A percentile compares a stretch with the other conserved stretches of the same genome.
Conservation (phyloP, 2,797 vertebrate genomes). For the Euthynnus affinis region DNA sequence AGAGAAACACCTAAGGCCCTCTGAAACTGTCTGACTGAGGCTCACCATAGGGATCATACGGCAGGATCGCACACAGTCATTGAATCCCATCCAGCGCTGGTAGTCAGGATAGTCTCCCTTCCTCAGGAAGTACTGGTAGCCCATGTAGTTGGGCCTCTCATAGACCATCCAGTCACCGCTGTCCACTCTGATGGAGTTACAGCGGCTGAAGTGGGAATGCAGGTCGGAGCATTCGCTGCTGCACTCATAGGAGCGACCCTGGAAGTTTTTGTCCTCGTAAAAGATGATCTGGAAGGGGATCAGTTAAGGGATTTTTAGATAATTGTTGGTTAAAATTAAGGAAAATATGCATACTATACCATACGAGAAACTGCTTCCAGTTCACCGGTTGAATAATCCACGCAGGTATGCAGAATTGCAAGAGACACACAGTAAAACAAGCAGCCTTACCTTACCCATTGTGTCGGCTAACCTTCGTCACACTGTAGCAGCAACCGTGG, state of each 20-base stretch:
- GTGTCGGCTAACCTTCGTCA: constrained; percentile 61
- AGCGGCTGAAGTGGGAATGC: constrained; percentile 79
- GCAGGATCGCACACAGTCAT: constrained; percentile 78
- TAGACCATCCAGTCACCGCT: constrained; percentile 78
- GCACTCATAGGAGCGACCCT: constrained; percentile 79
- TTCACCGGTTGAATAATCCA: constrained; percentile 25
- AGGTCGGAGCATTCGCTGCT: constrained; percentile 72
- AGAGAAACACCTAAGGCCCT: not conserved
- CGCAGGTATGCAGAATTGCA: constrained; percentile 31
- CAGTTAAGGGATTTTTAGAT: not conserved
- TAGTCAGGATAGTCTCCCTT: constrained; percentile 78
- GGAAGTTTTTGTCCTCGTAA: constrained; percentile 78
- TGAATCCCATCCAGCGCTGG: constrained; percentile 82
- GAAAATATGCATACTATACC: not conserved
- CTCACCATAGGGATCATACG: constrained; percentile 72
- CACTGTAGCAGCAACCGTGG: constrained; percentile 39
- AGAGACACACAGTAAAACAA: constrained; percentile 41
- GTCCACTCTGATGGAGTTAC: constrained; percentile 79
- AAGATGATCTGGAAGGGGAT: constrained; percentile 72
- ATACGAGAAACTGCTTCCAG: not conserved
- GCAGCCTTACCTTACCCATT: constrained; percentile 81
- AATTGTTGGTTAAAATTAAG: not conserved
- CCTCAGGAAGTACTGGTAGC: constrained; percentile 80
- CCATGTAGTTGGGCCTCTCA: constrained; percentile 74
- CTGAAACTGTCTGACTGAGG: rapidly evolving